phyloP scores from a whole-genome alignment of 2,888 invertebrate species.

The Anoplius nigerrimus region DNA sequence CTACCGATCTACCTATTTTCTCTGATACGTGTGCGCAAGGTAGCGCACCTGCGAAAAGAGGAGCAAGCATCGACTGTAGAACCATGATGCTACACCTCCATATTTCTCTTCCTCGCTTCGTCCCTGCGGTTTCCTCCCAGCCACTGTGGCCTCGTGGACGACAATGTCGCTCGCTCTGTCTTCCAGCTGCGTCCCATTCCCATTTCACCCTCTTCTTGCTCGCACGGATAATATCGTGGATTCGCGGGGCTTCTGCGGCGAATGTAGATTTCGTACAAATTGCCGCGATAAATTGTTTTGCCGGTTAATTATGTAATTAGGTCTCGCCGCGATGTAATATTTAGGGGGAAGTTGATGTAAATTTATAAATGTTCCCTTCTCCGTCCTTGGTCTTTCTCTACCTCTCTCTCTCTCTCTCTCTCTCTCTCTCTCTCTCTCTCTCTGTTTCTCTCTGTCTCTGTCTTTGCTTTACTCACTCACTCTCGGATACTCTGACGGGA shows the following conservation, averaged over 20 bases:
- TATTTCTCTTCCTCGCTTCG: no score
- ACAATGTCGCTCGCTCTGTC: not conserved
- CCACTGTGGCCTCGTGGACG: not conserved
- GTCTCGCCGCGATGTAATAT: not conserved
- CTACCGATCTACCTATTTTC: no score
- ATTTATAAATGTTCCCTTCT: not conserved
- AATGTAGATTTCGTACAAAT: no score
- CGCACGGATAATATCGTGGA: no score
- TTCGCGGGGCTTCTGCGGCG: no score
- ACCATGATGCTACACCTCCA: no score
- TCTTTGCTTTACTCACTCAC: slow-evolving; percentile 19
- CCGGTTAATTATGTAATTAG: no score
- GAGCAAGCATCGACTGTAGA: no score
- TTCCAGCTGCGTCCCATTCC: not conserved
- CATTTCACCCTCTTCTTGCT: not conserved
- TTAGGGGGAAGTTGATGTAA: not conserved
- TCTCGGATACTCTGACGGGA: slow-evolving; percentile 10
- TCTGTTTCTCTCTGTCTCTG: no score
- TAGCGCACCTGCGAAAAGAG: not conserved
- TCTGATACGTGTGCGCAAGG: not conserved
- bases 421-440: slow-evolving; percentile 11
- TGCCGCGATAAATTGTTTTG: no score
- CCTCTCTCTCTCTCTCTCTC: slow-evolving; percentile 2
- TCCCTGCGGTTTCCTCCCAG: not conserved
- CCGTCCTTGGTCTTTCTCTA: not conserved